Evolutionary conservation across 2,113 vertebrate genomes (phyloP).

Genomic region (Gasterosteus aculeatus): DNA sequence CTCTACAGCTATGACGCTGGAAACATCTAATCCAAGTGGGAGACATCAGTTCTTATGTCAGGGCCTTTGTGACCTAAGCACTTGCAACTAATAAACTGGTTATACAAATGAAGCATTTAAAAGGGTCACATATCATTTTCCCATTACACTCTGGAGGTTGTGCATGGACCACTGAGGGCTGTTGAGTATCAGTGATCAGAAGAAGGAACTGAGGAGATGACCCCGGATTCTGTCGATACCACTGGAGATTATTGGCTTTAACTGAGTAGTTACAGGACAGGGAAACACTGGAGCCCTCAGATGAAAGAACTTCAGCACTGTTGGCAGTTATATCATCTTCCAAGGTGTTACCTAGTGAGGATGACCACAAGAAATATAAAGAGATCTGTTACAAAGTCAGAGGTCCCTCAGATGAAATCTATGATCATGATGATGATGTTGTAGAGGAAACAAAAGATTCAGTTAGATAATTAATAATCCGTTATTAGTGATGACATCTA

Average conservation of each 20-base stretch:
- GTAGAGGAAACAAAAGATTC: not conserved
- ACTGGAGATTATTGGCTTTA: not conserved
- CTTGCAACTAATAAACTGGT: too few relatives aligned
- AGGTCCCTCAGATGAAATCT: not conserved
- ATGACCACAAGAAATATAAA: not conserved
- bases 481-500: not conserved
- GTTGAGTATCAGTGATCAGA: not conserved
- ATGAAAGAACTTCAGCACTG: not conserved
- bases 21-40: too few relatives aligned
- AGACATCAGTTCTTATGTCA: too few relatives aligned
- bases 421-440: not conserved
- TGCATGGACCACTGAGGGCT: not conserved
- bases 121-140: too few relatives aligned
- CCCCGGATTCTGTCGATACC: conserved; percentile 1
- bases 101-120: too few relatives aligned
- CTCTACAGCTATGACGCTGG: too few relatives aligned
- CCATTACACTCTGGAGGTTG: not conserved
- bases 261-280: not conserved
- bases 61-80: too few relatives aligned
- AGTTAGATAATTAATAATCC: not conserved
- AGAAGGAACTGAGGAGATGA: not conserved
- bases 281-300: not conserved
- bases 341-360: not conserved
- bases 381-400: not conserved
- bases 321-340: conserved; percentile 3